Percentiles rank a stretch among this genome's conserved stretches.
Evolutionary conservation across 2,888 invertebrate species (phyloP).

Genomic region (Ennomos quercinarius): DNA sequence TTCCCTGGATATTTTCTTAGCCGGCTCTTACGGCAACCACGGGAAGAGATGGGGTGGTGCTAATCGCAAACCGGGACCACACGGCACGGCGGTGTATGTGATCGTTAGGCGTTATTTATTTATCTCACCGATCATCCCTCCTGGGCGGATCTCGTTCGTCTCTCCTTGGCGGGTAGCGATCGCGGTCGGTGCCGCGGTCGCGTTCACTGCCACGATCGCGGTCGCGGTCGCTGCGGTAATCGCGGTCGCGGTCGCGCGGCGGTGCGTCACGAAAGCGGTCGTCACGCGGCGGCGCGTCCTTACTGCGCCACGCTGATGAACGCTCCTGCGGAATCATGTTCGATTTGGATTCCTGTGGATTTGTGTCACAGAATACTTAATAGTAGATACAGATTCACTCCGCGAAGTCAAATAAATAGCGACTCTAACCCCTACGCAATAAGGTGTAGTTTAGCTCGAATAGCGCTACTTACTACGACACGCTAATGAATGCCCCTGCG

Average conservation of each 20-base stretch:
- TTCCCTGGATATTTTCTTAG: too few species aligned
- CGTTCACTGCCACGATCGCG: slow-evolving; percentile 41
- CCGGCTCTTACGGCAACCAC: too few species aligned
- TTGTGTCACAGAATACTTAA: too few species aligned
- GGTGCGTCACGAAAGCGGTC: slow-evolving; percentile 52
- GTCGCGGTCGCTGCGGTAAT: slow-evolving; percentile 47
- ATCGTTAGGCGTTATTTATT: too few species aligned
- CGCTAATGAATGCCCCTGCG: slow-evolving; percentile 71
- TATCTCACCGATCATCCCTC: slow-evolving; percentile 30
- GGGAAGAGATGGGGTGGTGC: too few species aligned
- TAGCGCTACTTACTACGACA: slow-evolving; percentile 69
- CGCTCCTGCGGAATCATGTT: slow-evolving; percentile 63
- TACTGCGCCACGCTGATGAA: slow-evolving; percentile 71
- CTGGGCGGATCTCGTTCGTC: slow-evolving; percentile 54
- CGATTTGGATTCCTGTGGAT: too few species aligned
- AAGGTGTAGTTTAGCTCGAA: too few species aligned
- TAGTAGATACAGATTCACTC: too few species aligned
- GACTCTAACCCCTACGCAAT: too few species aligned
- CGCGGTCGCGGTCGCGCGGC: slow-evolving; percentile 44
- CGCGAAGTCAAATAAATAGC: too few species aligned
- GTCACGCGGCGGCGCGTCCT: slow-evolving; percentile 64
- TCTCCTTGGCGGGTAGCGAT: slow-evolving; percentile 65
- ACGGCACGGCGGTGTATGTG: too few species aligned
- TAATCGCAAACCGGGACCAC: too few species aligned
- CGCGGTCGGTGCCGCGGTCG: slow-evolving; percentile 47